Evolutionary conservation across 2,797 vertebrate species (phyloP), one percentile per base, ranked within the genome.

Genomic region (Bradypodion ventrale): DNA sequence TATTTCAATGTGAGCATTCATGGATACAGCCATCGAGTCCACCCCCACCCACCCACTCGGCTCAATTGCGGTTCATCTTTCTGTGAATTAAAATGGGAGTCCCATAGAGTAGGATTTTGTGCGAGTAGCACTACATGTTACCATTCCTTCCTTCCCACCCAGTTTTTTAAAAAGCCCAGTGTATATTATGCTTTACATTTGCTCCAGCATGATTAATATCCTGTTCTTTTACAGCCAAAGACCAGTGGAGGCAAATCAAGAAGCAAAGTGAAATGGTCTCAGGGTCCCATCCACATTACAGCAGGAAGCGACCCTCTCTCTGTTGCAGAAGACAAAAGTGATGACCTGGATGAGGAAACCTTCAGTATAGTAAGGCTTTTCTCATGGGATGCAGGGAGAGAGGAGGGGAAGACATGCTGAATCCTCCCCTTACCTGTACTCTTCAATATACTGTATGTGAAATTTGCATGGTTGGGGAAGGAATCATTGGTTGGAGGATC

Each of bases 241-340:
- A 87, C 95, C 85, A 88, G 92, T 76, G 95, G 99, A 96, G 94
- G 95, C 88, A 99, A 98, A 96, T 92, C 95, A 83, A 97, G 93
- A 81, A 94, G 93, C 90, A 98, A 97, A 96, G 97, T 96, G 89
- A 98, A 97, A 95, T 97, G 97, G 90, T 95, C 96, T 0, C 98
- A 99, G 92, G 98, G 99, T 85, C 99, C 99, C 0, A 99, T 99
- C 84, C 99, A 99, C 94, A 99, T 99, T 75, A 99, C 98, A 0
- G 98, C 98, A 12, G 98, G 99, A 44, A 98, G 96, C 0, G 99
- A 99, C 0, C 99, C 99, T 0, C 78, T 99, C 78, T 99, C 98
- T 84, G 99, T 99, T n/a, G 98, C 97, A 86, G 98, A 99, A 84
- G 98, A 99, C 0, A 96, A 97, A 86, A 96, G 96, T 0, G 99